Percentiles rank a stretch among this genome's conserved stretches.
phyloP scores from a whole-genome alignment of 2,113 vertebrate genomes.

The Myiagra hebetior region DNA sequence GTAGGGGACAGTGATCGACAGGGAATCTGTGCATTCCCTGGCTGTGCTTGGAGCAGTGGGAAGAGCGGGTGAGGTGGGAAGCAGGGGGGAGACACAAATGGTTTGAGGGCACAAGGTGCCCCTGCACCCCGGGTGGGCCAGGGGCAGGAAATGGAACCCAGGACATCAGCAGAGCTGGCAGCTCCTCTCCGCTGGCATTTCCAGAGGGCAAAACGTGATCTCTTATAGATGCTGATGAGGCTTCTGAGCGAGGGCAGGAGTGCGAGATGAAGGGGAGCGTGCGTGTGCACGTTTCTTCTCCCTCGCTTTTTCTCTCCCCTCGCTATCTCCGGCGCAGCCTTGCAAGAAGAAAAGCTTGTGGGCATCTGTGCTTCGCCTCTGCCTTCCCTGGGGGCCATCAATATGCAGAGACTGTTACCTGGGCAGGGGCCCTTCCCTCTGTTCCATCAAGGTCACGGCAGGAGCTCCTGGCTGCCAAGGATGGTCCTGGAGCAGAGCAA shows the following conservation, averaged over 20 bases:
- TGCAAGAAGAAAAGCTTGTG: background rate
- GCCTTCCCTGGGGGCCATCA: background rate
- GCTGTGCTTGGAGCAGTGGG: background rate
- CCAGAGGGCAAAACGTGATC: background rate
- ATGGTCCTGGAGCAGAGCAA: background rate
- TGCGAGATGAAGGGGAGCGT: background rate
- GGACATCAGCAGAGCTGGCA: too few species aligned
- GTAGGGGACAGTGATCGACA: background rate
- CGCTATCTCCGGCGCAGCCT: background rate
- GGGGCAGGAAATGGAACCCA: background rate
- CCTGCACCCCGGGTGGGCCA: fast-evolving
- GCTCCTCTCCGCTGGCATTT: background rate
- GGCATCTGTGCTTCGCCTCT: background rate
- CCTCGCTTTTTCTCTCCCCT: background rate
- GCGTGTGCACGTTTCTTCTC: background rate
- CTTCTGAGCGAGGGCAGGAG: background rate
- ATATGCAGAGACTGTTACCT: background rate
- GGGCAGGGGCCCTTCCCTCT: background rate
- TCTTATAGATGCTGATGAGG: background rate
- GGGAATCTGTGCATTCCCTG: background rate
- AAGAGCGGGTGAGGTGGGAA: background rate
- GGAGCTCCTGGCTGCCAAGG: background rate
- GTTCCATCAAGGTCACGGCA: background rate
- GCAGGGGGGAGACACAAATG: background rate
- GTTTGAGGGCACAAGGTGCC: fast-evolving